Base-by-base conservation (phyloP, 37 sponge, comb jelly and placozoan genomes). In the Bolinopsis microptera region DNA sequence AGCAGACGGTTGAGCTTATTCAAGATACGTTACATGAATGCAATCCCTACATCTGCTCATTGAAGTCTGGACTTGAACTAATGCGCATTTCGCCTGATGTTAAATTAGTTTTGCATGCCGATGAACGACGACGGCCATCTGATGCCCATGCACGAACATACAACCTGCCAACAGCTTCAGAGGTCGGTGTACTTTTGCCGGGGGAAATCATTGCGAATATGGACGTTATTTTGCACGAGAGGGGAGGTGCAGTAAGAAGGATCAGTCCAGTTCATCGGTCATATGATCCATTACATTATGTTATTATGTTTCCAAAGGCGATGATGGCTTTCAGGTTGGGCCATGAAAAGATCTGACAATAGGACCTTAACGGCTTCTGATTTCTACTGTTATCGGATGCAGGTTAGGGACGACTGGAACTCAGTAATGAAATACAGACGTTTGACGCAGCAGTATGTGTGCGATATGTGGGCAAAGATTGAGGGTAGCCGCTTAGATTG, bases 221-320 rank as follows among this genome's bases (percentile, higher is more conserved):
- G 2, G 82, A 80, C 32, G 82, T 80, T 3, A 80, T 80, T 21
- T 36, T 80, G 0, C 82, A 80, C 22, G 3, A 3, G 2, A 24
- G 82, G 22, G 82, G 32, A 35, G 82, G 82, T 9, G 22, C 38
- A 8, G 5, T 80, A 13, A 24, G 37, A 36, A 2, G 82, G 2
- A 80, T 80, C 23, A 80, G 37, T 31, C 35, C 82, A 18, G 38
- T 80, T 35, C 82, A 80, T 22, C 3, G 82, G 37, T 36, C 38
- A 3, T 80, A 80, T 32, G 82, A 80, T 33, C 82, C 82, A 1
- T 30, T 80, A 33, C 82, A 80, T 22, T 80, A 80, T 32, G 82
- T 80, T 30, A 24, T 80, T 1, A 34, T 80, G 82, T 80, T 80
- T 80, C 38, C 82, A 13, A 34, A 34, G 82, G 82, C 1, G 23